Evolutionary conservation across 2,888 invertebrate genomes (phyloP), one percentile per base, ranked within the genome.

Genomic region (Thyatira batis): DNA sequence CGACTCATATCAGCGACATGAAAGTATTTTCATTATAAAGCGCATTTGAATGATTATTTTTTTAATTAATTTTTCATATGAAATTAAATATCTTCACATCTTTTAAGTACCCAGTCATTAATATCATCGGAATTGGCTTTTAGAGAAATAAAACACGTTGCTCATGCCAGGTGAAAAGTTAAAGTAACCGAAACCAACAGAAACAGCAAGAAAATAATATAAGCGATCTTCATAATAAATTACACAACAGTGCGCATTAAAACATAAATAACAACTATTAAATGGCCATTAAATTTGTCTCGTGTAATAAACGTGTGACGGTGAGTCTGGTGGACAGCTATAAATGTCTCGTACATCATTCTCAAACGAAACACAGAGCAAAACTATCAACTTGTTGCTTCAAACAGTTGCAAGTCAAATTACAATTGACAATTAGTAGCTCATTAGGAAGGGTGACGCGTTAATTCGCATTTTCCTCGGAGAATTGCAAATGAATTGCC

Each of bases 221-320:
- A n/a, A 6, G 45, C 45, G 20, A 23, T 23, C 9, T 13, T 13
- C 45, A 17, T 13, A 46, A 25, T 25, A 46, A 25, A 23, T 48
- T 48, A 48, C 17, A 27, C 20, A 48, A 48, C 10, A 1, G 20
- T 27, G 20, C 17, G 25, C 13, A 48, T 27, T 13, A 48, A 27
- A 27, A 48, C 48, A 48, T 48, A 48, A 48, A 48, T 48, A 27
- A 48, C 48, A 27, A 48, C 48, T 48, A 48, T 48, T 48, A 48
- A 17, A 27, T 27, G 27, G 20, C 27, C 17, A 48, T 48, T 48
- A 48, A 45, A 48, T 48, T 48, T 20, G 27, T 48, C 48, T 27
- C 28, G 20, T 20, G 17, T 48, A 27, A 48, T 48, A 21, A 27
- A 48, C 48, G 48, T 10, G 27, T 5, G 48, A 27, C 46, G n/a